phyloP scores from a whole-genome alignment of 2,113 vertebrate genomes.

The Pangasianodon hypophthalmus region DNA sequence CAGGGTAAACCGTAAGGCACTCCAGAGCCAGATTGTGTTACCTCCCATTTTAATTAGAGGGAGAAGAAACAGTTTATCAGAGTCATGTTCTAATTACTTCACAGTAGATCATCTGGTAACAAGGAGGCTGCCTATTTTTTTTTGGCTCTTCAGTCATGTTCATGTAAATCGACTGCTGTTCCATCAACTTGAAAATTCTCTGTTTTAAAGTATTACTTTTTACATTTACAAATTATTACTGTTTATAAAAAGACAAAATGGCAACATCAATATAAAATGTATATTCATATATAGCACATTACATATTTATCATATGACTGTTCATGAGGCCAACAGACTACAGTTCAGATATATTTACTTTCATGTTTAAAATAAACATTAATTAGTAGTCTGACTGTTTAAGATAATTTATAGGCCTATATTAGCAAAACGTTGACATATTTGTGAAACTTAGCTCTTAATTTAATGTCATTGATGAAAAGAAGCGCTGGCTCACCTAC shows the following conservation, averaged over 20 bases:
- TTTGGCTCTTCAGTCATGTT: not conserved
- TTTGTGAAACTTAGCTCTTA: not conserved
- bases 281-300: not conserved
- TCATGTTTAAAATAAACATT: not conserved
- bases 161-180: not conserved
- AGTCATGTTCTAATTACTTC: constrained; percentile 14
- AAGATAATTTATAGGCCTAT: not conserved
- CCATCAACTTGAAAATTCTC: not conserved
- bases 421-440: not conserved
- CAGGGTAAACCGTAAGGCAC: constrained; percentile 8
- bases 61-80: constrained; percentile 6
- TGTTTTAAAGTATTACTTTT: not conserved
- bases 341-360: not conserved
- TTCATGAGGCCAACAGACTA: not conserved
- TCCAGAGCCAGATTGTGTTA: constrained; percentile 12
- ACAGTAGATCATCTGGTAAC: not conserved
- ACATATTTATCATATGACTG: not conserved
- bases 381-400: not conserved
- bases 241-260: not conserved
- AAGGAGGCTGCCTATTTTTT: not conserved
- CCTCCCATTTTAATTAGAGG: constrained; percentile 39
- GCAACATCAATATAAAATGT: not conserved
- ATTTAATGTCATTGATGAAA: not conserved
- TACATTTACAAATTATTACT: not conserved
- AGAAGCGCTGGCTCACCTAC: constrained; percentile 1